Conservation (phyloP, 37 sponge, comb jelly and placozoan species). For the Chondrilla cf. caribensis region DNA sequence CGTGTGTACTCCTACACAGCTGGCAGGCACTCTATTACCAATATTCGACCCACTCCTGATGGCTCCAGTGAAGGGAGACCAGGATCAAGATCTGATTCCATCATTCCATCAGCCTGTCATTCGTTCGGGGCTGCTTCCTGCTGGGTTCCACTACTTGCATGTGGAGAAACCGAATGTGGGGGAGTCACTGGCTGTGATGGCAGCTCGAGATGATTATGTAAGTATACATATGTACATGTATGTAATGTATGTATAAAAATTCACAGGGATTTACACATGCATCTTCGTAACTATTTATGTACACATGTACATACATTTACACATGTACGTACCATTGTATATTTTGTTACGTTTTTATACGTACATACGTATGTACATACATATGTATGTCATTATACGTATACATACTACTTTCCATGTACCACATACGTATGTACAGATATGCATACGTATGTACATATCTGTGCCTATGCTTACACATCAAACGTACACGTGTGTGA, state of each 20-base stretch:
- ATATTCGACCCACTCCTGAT: constrained; percentile 6
- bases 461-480: too few relatives aligned
- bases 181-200: constrained; percentile 3
- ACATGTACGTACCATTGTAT: neutral
- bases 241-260: neutral
- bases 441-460: too few relatives aligned
- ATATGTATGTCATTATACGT: neutral
- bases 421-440: neutral
- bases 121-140: constrained; percentile 42
- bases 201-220: constrained; percentile 4
- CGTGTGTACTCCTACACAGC: neutral
- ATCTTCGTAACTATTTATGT: neutral
- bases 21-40: constrained; percentile 17
- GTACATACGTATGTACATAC: neutral
- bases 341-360: too few relatives aligned
- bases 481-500: too few relatives aligned
- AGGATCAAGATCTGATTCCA: constrained; percentile 24
- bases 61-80: constrained; percentile 7
- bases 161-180: constrained; percentile 43
- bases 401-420: neutral
- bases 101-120: constrained; percentile 41
- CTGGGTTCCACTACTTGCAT: constrained; percentile 61
- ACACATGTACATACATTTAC: neutral
- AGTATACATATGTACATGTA: neutral
- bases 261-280: neutral